Conservation (phyloP, 2,113 vertebrate species). For the Camarhynchus parvulus region DNA sequence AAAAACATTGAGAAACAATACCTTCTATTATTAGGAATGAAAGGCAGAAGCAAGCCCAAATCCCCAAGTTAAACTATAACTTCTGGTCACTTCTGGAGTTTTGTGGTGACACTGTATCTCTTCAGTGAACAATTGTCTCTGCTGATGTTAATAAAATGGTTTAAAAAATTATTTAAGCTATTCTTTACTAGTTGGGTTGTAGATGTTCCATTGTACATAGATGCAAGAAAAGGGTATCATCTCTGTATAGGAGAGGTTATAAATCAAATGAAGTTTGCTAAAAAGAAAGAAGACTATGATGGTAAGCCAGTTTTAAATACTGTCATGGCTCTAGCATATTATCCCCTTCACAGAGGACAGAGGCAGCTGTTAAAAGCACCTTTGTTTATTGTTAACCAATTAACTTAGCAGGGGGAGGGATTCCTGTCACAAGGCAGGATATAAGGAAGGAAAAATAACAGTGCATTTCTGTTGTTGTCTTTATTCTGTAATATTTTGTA, state of each 20-base stretch:
- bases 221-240: background rate
- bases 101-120: background rate
- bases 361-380: background rate
- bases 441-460: slow-evolving; percentile 26
- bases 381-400: slow-evolving; percentile 31
- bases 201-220: rapidly evolving
- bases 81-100: background rate
- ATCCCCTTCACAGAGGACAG: background rate
- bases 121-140: background rate
- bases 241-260: background rate
- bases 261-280: background rate
- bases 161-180: background rate
- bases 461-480: slow-evolving; percentile 4
- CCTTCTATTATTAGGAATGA: background rate
- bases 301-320: background rate
- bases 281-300: background rate
- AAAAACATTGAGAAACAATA: background rate
- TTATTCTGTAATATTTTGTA: slow-evolving; percentile 19
- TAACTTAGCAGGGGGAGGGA: background rate
- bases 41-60: background rate
- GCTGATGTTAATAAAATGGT: background rate
- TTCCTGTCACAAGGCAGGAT: background rate
- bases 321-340: background rate
- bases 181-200: background rate
- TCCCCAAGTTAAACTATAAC: background rate